Conservation (phyloP, 2,797 vertebrate species). For the Menidia menidia region DNA sequence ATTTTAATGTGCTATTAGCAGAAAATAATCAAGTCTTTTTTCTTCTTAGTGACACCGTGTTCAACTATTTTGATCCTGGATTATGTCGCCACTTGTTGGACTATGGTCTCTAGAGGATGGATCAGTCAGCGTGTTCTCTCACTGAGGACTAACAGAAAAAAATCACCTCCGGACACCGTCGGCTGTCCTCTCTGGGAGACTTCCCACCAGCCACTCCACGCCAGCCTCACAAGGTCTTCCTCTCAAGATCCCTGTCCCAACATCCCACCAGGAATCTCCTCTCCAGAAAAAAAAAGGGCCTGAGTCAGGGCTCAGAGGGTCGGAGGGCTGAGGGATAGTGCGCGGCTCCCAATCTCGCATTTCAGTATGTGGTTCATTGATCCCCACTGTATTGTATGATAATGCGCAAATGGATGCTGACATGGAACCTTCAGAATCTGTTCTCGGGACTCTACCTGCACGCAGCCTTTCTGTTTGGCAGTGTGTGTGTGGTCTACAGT, state of each 20-base stretch:
- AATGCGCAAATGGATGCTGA: conserved; percentile 99
- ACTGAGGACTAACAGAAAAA: conserved; percentile 78
- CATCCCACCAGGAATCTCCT: conserved; percentile 30
- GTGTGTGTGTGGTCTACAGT: conserved; percentile 91
- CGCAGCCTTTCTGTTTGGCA: conserved; percentile 91
- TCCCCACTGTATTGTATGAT: conserved; percentile 93
- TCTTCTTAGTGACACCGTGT: conserved; percentile 64
- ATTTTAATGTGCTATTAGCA: not conserved
- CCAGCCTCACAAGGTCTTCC: conserved; percentile 17
- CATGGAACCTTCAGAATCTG: conserved; percentile 97
- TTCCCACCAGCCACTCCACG: conserved; percentile 49
- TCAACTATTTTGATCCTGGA: conserved; percentile 77
- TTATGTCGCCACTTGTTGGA: conserved; percentile 74
- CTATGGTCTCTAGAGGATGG: conserved; percentile 80
- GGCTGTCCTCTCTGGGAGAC: conserved; percentile 61
- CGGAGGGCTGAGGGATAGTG: conserved; percentile 72
- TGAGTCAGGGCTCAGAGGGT: conserved; percentile 81
- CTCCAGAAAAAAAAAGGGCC: conserved; percentile 65
- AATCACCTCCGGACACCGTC: conserved; percentile 64
- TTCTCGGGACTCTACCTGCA: conserved; percentile 96
- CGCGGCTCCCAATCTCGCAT: conserved; percentile 84
- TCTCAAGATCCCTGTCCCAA: conserved; percentile 9
- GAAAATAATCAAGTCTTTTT: conserved; percentile 8
- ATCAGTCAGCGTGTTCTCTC: conserved; percentile 42
- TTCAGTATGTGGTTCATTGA: conserved; percentile 97